A percentile compares a stretch with the other conserved stretches of the same genome.
phyloP scores from a whole-genome alignment of 2,113 vertebrate species.

The Charadrius vociferus region DNA sequence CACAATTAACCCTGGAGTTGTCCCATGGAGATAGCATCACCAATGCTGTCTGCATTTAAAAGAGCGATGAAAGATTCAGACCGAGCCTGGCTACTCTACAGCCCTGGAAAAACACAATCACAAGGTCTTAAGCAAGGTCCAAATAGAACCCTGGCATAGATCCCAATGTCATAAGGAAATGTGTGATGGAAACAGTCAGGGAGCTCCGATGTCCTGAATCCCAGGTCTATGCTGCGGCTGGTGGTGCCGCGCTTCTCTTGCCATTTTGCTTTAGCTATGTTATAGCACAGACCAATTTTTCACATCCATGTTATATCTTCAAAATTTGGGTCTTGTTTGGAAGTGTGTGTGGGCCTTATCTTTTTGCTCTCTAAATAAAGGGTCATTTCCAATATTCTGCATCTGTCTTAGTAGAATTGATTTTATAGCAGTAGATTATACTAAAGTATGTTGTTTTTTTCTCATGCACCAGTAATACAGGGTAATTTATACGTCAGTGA shows the following conservation, averaged over 20 bases:
- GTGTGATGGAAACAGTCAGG: accelerated
- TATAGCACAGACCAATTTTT: neutral
- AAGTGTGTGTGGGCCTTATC: neutral
- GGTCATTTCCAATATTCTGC: neutral
- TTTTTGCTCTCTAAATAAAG: neutral
- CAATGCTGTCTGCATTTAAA: neutral
- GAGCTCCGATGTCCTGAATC: neutral
- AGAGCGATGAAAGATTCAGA: neutral
- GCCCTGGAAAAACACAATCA: neutral
- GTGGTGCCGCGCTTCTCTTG: neutral
- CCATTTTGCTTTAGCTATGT: neutral
- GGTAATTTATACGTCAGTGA: neutral
- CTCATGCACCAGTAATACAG: neutral
- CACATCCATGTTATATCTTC: neutral
- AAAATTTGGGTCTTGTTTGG: neutral
- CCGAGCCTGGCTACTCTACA: neutral
- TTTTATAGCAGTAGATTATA: neutral
- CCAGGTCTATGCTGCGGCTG: neutral
- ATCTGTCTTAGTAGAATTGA: neutral
- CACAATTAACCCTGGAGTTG: neutral
- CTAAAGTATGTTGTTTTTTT: neutral
- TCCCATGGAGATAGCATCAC: neutral
- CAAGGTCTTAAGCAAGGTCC: neutral
- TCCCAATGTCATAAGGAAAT: neutral
- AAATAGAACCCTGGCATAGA: neutral